These are phyloP conservation scores for Hirtodrosophila alboralis DNA, from an alignment of 2,888 invertebrate genomes.

Conservation along the genomic window DNA sequence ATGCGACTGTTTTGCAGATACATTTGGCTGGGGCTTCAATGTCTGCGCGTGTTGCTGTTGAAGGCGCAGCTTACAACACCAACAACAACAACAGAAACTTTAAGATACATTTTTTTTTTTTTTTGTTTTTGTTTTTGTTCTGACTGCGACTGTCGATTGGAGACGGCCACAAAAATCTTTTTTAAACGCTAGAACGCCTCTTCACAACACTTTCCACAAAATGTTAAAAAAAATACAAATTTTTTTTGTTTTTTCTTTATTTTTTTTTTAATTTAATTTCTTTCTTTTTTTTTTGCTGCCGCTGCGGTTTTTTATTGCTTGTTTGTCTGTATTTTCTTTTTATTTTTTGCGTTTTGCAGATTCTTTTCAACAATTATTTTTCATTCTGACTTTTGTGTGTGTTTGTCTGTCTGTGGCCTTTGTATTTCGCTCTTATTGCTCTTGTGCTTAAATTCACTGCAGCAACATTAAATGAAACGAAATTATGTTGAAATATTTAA, in stretches of 20 bases:
- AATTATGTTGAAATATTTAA: conserved; percentile 78
- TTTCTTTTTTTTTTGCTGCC: conserved; percentile 44
- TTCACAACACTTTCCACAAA: conserved; percentile 79
- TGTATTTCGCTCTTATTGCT: conserved; percentile 49
- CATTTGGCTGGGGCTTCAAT: conserved; percentile 45
- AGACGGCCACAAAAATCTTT: conserved; percentile 62
- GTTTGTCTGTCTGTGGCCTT: conserved; percentile 23
- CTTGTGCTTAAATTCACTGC: conserved; percentile 44
- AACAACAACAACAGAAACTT: conserved; percentile 45
- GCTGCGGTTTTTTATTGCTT: conserved; percentile 72
- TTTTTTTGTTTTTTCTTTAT: conserved; percentile 17
- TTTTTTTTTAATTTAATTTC: too few species aligned
- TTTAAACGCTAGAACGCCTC: conserved; percentile 83
- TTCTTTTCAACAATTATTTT: conserved; percentile 77
- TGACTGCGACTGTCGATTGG: conserved; percentile 63
- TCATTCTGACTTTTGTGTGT: conserved; percentile 38
- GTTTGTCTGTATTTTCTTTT: conserved; percentile 53
- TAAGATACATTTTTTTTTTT: conserved; percentile 72
- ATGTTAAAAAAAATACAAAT: conserved; percentile 30
- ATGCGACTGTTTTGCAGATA: conserved; percentile 57
- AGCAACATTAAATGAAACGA: conserved; percentile 52
- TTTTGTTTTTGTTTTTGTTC: too few species aligned
- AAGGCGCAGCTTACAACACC: conserved; percentile 37
- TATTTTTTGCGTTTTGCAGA: conserved; percentile 57
- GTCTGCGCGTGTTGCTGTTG: conserved; percentile 39